Evolutionary conservation across 2,888 invertebrate genomes (phyloP).

Genomic region (Schizaphis graminum): DNA sequence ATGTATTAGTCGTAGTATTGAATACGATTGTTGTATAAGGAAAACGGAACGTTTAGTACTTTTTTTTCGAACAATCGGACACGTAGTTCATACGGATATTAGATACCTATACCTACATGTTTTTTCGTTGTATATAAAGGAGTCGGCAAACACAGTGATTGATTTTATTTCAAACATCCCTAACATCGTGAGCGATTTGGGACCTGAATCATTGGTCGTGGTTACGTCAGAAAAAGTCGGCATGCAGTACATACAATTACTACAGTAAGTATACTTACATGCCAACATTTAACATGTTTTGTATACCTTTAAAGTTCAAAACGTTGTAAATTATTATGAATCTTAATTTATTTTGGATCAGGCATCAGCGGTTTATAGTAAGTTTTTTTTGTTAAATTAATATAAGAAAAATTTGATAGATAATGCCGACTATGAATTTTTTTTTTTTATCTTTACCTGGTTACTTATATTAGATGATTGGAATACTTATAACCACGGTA

Average conservation of each 20-base stretch:
- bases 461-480: background rate
- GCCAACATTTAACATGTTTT: background rate
- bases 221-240: slow-evolving; percentile 15
- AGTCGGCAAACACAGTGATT: background rate
- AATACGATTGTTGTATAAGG: background rate
- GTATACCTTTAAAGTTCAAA: background rate
- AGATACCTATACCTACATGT: background rate
- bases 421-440: background rate
- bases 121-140: background rate
- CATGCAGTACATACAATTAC: background rate
- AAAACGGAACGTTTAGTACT: background rate
- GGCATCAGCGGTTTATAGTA: background rate
- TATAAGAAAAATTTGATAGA: background rate
- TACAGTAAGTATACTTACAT: background rate
- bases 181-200: background rate
- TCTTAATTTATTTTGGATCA: background rate
- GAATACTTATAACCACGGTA: too few relatives aligned
- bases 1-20: background rate
- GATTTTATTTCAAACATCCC: slow-evolving; percentile 35
- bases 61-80: background rate
- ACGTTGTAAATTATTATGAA: background rate
- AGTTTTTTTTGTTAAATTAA: background rate
- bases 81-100: background rate
- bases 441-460: background rate
- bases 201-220: slow-evolving; percentile 41